Conservation (phyloP, 2,888 invertebrate genomes). For the Trissolcus brochymenae region DNA sequence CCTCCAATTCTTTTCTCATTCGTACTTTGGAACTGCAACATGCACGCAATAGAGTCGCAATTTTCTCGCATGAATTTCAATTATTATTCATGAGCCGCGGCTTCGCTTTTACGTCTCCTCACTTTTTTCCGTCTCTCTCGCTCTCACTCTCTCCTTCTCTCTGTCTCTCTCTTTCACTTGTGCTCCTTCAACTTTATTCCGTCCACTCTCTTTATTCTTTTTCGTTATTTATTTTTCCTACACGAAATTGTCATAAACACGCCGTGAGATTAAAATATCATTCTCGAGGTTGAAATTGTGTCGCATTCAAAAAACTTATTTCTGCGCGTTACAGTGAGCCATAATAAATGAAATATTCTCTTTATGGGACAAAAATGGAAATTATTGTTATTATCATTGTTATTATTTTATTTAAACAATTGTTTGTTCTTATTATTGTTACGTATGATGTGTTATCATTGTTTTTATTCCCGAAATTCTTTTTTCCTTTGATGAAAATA, state of each 20-base stretch:
- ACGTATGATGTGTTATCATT: neutral
- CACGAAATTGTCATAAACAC: conserved; percentile 43
- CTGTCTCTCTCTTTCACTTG: neutral
- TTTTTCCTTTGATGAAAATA: conserved; percentile 7
- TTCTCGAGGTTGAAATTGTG: conserved; percentile 13
- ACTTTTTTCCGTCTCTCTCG: neutral
- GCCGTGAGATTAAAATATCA: conserved; percentile 37
- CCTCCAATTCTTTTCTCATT: conserved; percentile 48
- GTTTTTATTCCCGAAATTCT: too few relatives aligned
- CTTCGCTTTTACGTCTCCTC: conserved; percentile 11
- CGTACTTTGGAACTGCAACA: conserved; percentile 52
- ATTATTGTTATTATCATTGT: conserved; percentile 22
- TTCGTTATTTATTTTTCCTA: conserved; percentile 32
- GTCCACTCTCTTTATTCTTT: conserved; percentile 3
- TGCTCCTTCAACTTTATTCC: neutral
- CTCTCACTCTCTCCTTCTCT: neutral
- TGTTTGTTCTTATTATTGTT: neutral
- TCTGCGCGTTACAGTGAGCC: conserved; percentile 16
- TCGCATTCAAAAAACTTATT: conserved; percentile 17
- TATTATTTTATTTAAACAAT: neutral
- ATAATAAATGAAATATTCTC: conserved; percentile 40
- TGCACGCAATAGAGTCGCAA: conserved; percentile 51
- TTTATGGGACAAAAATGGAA: conserved; percentile 30
- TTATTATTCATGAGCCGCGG: conserved; percentile 53
- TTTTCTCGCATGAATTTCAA: conserved; percentile 51